Evolutionary conservation across 2,888 invertebrate genomes (phyloP).

Genomic region (Metellina segmentata): DNA sequence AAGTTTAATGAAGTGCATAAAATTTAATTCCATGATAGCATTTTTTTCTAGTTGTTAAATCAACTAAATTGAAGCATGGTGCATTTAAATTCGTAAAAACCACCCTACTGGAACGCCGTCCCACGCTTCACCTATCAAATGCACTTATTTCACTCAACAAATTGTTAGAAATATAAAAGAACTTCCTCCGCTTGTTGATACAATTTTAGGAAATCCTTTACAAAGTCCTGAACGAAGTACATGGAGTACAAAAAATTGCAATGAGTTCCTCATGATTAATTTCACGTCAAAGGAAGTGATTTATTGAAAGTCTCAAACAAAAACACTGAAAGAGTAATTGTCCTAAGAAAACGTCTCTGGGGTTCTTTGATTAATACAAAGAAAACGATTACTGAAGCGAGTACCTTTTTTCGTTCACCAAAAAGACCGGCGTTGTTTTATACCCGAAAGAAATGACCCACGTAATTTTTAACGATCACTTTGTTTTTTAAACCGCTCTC

Average conservation of each 20-base stretch:
- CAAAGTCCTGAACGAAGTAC: not conserved
- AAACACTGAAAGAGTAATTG: slow-evolving; percentile 47
- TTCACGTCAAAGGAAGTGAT: slow-evolving; percentile 41
- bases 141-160: not conserved
- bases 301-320: slow-evolving; percentile 18
- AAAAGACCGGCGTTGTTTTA: slow-evolving; percentile 6
- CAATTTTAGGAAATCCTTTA: not conserved
- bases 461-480: slow-evolving; percentile 47
- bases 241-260: not conserved
- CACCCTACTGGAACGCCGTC: not conserved
- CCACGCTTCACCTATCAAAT: not conserved
- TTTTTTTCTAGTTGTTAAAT: no score
- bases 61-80: no score
- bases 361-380: slow-evolving; percentile 47
- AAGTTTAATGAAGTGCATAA: not conserved
- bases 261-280: slow-evolving; percentile 43
- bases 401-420: slow-evolving; percentile 23
- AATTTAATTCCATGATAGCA: not conserved
- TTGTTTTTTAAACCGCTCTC: not conserved
- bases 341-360: slow-evolving; percentile 16
- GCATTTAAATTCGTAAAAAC: not conserved
- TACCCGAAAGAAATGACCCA: slow-evolving; percentile 47
- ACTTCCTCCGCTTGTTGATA: not conserved
- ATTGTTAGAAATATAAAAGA: not conserved
- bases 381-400: slow-evolving; percentile 37